Percentiles rank a stretch among this genome's conserved stretches.
phyloP scores from a whole-genome alignment of 2,888 invertebrate genomes.

The Trypoxylon attenuatum region DNA sequence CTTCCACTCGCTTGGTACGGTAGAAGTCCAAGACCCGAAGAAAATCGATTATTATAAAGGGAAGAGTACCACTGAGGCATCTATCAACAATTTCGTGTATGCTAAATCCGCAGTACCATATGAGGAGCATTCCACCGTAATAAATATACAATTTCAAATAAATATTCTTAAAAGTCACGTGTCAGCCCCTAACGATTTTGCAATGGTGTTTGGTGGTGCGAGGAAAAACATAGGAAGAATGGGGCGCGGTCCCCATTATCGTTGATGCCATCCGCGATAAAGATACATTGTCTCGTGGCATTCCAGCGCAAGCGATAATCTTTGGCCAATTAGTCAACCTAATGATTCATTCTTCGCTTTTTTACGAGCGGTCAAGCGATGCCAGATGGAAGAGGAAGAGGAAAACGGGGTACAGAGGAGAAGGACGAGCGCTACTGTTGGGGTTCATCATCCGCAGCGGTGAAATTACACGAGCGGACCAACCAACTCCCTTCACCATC shows the following conservation, averaged over 20 bases:
- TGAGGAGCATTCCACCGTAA: too few species aligned
- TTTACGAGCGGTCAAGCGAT: slow-evolving; percentile 10
- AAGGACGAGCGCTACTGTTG: slow-evolving; percentile 9
- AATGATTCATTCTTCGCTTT: slow-evolving; percentile 23
- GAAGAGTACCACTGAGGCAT: neutral
- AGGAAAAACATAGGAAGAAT: neutral
- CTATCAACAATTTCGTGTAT: too few species aligned
- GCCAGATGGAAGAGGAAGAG: neutral
- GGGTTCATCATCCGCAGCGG: slow-evolving; percentile 44
- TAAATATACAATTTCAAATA: too few species aligned
- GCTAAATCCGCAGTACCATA: too few species aligned
- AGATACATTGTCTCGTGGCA: neutral
- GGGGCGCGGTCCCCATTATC: neutral
- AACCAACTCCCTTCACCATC: slow-evolving; percentile 15
- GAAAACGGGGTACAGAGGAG: neutral
- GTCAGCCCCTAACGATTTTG: too few species aligned
- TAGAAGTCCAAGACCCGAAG: neutral
- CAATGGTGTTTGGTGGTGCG: too few species aligned
- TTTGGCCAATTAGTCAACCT: slow-evolving; percentile 23
- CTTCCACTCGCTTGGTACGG: neutral
- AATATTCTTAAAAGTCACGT: too few species aligned
- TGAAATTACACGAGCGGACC: slow-evolving; percentile 28
- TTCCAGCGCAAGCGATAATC: slow-evolving; percentile 10
- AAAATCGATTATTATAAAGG: neutral
- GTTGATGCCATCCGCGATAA: neutral